A percentile compares a stretch with the other conserved stretches of the same genome.
phyloP scores from a whole-genome alignment of 2,113 vertebrate species.

The Casuarius casuarius region DNA sequence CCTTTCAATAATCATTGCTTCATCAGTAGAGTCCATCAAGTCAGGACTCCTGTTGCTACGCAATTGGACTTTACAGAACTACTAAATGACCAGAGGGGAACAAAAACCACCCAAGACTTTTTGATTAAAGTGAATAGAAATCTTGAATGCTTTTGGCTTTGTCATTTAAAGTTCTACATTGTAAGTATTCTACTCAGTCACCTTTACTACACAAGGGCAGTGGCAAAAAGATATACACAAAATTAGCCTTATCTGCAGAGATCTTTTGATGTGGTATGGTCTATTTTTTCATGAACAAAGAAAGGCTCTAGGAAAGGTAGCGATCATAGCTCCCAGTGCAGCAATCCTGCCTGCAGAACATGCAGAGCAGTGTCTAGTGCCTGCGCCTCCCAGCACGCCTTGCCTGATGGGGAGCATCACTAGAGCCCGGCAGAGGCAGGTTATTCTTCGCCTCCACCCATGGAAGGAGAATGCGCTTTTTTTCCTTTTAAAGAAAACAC shows the following conservation, averaged over 20 bases:
- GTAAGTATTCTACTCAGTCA: neutral
- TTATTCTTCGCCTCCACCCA: neutral
- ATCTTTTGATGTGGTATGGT: neutral
- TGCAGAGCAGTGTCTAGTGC: accelerated
- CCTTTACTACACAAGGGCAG: neutral
- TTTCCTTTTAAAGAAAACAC: neutral
- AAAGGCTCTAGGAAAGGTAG: neutral
- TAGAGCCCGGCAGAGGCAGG: neutral
- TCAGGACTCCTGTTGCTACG: neutral
- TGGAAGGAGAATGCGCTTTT: neutral
- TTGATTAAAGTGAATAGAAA: neutral
- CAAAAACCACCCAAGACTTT: neutral
- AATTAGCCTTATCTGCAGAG: neutral
- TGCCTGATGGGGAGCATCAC: too few species aligned
- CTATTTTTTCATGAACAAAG: neutral
- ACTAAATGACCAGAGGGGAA: neutral
- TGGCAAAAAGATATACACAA: neutral
- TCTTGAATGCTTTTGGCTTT: neutral
- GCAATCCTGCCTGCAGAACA: neutral
- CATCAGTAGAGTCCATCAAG: neutral
- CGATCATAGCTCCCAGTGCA: neutral
- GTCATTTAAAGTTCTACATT: neutral
- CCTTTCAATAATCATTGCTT: neutral
- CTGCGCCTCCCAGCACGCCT: neutral
- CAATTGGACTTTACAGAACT: neutral